Base-by-base conservation (phyloP, 2,797 vertebrate species). In the Myotis planiceps region DNA sequence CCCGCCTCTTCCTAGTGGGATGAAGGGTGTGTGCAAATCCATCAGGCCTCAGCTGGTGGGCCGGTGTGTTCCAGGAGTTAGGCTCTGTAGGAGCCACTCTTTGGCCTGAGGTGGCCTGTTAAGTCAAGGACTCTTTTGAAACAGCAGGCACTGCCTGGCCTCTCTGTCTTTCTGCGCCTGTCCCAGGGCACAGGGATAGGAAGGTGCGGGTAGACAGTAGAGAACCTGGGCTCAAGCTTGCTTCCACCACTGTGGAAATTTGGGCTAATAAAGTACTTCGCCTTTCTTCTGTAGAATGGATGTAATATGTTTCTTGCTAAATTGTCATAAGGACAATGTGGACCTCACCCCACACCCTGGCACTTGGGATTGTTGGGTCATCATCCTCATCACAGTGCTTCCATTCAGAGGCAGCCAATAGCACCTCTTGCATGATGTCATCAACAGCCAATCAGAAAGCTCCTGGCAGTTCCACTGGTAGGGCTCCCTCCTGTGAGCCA, bases 401-500 rank as follows among this genome's bases (percentile, higher is more conserved):
- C 42, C 68, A 37, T 86, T 88, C 74, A 85, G 60, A 37, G 58
- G 14, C 18, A 37, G 78, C 51, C 51, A 32, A 23, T 9, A 27
- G 29, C 0, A 0, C 19, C 14, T 71, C 58, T 47, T 58, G 14
- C 55, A 5, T 82, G 78, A 88, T 75, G 42, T 95, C 86, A 87
- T 34, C 66, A 65, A 7, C 18, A 81, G 91, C 91, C 94, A 94
- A 51, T 95, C 60, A 88, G 89, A 94, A 68, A 87, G 47, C 32
- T 58, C n/a, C 51, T 72, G 60, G 69, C 25, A 45, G 25, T 71
- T 87, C 53, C 29, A 9, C 12, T 21, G 63, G 72, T 13, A 27
- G 25, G 32, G 27, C 72, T 90, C 39, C 42, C 16, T 86, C 9
- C 0, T 21, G 12, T 10, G n/a, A 68, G 6, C 32, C 15, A 3